A percentile compares a stretch with the other conserved stretches of the same genome.
These are phyloP conservation scores for Pandemis heparana DNA, from an alignment of 2,888 invertebrate species.

Conservation along the genomic window DNA sequence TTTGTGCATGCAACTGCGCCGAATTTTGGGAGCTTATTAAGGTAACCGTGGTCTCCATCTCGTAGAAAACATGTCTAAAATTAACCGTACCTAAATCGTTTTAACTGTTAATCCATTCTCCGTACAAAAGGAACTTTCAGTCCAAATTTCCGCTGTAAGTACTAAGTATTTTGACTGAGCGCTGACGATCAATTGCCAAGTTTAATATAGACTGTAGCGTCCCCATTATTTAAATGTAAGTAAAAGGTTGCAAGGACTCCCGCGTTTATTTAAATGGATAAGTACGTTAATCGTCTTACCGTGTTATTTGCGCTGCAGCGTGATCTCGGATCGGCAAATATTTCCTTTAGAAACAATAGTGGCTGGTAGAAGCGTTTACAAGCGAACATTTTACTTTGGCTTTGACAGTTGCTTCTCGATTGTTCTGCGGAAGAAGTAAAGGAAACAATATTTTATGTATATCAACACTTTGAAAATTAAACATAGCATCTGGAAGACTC, in stretches of 20 bases:
- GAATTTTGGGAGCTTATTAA: too few species aligned
- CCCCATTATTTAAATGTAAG: constrained; percentile 1
- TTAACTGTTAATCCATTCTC: too few species aligned
- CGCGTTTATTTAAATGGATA: constrained; percentile 57
- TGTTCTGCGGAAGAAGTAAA: constrained; percentile 3
- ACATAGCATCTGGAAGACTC: too few species aligned
- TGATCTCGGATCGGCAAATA: constrained; percentile 60
- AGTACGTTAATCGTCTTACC: constrained; percentile 63
- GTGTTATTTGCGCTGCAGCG: constrained; percentile 55
- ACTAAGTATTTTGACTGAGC: background rate
- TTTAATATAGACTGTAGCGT: background rate
- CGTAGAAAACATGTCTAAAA: too few species aligned
- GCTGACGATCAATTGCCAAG: background rate
- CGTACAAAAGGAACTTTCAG: too few species aligned
- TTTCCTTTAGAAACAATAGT: constrained; percentile 60
- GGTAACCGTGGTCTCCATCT: too few species aligned
- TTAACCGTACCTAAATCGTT: too few species aligned
- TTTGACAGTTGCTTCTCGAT: constrained; percentile 17
- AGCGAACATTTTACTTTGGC: constrained; percentile 48
- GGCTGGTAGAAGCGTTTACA: constrained; percentile 55
- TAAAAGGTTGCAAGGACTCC: constrained; percentile 46
- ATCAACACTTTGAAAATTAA: too few species aligned
- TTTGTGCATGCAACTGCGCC: too few species aligned
- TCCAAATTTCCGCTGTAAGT: background rate
- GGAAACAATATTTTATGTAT: too few species aligned